These are phyloP conservation scores for Periparus ater DNA, from an alignment of 2,797 vertebrate species.

Conservation along the genomic window DNA sequence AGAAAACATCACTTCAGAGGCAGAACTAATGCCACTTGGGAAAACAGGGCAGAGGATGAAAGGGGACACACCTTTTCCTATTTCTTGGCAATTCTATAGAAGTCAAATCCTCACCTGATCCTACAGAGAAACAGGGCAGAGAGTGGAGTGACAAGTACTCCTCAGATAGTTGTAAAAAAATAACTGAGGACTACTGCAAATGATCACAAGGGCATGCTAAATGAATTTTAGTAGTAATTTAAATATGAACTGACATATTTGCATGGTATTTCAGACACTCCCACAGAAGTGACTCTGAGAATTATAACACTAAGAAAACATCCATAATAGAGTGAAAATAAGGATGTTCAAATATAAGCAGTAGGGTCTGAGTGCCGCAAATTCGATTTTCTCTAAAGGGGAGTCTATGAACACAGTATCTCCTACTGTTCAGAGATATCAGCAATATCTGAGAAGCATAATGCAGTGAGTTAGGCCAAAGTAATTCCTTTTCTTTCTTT, in stretches of 20 bases:
- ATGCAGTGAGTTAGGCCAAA: background rate
- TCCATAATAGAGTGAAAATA: background rate
- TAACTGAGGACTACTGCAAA: background rate
- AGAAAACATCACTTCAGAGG: background rate
- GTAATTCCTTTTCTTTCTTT: background rate
- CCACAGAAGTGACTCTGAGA: background rate
- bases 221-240: background rate
- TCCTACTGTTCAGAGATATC: background rate
- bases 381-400: background rate
- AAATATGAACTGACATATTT: slow-evolving; percentile 1
- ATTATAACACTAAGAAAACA: background rate
- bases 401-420: background rate
- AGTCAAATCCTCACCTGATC: background rate
- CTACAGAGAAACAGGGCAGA: background rate
- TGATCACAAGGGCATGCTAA: background rate
- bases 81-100: background rate
- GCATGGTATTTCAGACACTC: background rate
- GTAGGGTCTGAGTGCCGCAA: background rate
- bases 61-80: background rate
- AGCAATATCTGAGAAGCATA: background rate
- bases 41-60: background rate
- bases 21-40: background rate
- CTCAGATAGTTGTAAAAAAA: background rate
- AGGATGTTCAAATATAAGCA: background rate
- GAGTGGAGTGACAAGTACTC: background rate